Conservation (phyloP, 2,888 invertebrate genomes). For the Hypsopygia costalis region DNA sequence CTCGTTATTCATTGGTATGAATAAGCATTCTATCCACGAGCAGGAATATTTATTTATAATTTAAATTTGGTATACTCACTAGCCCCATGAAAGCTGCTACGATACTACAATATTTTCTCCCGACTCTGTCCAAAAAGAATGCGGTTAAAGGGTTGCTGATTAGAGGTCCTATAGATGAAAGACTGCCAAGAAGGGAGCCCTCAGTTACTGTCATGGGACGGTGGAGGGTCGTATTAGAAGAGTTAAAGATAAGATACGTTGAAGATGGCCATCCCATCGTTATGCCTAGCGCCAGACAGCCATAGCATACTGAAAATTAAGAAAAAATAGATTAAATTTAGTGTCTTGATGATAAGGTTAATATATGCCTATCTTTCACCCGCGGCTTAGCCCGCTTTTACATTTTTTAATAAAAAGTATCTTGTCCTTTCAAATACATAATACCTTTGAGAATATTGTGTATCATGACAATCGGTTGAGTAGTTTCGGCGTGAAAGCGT, state of each 20-base stretch:
- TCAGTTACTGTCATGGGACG: constrained; percentile 38
- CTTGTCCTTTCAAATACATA: too few relatives aligned
- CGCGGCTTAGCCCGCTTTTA: too few relatives aligned
- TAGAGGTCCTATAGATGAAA: constrained; percentile 35
- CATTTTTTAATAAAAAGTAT: too few relatives aligned
- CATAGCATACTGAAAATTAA: constrained; percentile 13
- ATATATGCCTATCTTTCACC: too few relatives aligned
- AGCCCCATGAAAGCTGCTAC: constrained; percentile 24
- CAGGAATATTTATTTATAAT: too few relatives aligned
- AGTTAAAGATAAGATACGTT: constrained; percentile 16
- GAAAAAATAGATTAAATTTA: too few relatives aligned
- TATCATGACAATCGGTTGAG: too few relatives aligned
- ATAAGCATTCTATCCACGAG: too few relatives aligned
- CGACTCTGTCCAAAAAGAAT: constrained; percentile 36
- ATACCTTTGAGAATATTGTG: too few relatives aligned
- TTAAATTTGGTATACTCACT: constrained; percentile 27
- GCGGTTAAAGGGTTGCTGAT: constrained; percentile 35
- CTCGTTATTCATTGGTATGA: too few relatives aligned
- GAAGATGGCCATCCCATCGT: constrained; percentile 18
- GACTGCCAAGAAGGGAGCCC: constrained; percentile 36
- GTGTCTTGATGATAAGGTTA: too few relatives aligned
- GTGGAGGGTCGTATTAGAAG: constrained; percentile 33
- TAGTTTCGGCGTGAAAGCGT: too few relatives aligned
- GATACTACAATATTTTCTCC: constrained; percentile 33
- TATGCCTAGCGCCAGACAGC: constrained; percentile 10